phyloP scores from a whole-genome alignment of 2,888 invertebrate species.

The Campaea margaritaria region DNA sequence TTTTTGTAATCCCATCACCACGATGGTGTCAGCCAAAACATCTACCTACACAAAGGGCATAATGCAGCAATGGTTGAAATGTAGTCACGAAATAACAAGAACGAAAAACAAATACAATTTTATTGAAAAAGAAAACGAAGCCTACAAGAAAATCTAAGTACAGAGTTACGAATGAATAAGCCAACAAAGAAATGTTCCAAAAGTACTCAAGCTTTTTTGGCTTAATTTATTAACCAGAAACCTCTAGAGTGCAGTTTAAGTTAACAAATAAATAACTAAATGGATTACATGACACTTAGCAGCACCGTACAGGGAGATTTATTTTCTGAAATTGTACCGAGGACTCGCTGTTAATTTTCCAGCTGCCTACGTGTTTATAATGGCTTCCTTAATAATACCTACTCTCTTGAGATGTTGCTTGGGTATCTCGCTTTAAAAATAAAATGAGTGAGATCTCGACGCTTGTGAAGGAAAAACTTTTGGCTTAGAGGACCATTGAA shows the following conservation, averaged over 20 bases:
- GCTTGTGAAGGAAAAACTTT: slow-evolving; percentile 3
- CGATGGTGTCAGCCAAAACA: too few species aligned
- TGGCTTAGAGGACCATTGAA: background rate
- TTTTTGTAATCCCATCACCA: too few species aligned
- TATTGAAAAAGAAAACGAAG: too few species aligned
- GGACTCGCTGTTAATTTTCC: slow-evolving; percentile 50
- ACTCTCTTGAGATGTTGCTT: slow-evolving; percentile 35
- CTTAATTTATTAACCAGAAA: background rate
- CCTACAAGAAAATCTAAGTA: too few species aligned
- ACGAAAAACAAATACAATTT: too few species aligned
- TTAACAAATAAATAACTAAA: slow-evolving; percentile 45
- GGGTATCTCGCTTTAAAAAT: slow-evolving; percentile 45
- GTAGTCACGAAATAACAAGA: too few species aligned
- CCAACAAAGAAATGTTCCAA: too few species aligned
- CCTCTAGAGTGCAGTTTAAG: slow-evolving; percentile 30
- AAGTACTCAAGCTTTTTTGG: too few species aligned
- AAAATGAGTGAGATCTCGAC: slow-evolving; percentile 28
- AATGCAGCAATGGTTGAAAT: too few species aligned
- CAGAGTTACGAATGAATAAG: too few species aligned
- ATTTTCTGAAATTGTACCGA: slow-evolving; percentile 53
- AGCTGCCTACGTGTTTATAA: slow-evolving; percentile 54
- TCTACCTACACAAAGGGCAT: too few species aligned
- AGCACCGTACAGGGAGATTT: slow-evolving; percentile 53
- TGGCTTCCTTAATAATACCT: slow-evolving; percentile 47
- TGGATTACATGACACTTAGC: slow-evolving; percentile 53